phyloP scores from a whole-genome alignment of 1,140 invertebrate species.

The Hycleus phaleratus region DNA sequence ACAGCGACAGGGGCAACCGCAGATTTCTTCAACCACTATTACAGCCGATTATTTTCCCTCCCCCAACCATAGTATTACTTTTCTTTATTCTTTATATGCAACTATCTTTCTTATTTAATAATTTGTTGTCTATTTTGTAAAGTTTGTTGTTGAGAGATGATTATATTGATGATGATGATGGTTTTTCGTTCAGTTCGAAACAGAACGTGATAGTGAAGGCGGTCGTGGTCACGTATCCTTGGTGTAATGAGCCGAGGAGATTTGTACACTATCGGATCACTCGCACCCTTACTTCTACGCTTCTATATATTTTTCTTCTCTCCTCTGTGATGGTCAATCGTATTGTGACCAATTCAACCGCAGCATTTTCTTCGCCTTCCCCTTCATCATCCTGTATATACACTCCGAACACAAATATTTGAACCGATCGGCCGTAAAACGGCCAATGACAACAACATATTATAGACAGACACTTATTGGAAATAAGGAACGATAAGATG shows the following conservation, averaged over 20 bases:
- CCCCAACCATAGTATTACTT: no score
- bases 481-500: no score
- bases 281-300: conserved; percentile 14
- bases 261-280: conserved; percentile 24
- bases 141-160: not conserved
- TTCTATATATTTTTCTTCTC: no score
- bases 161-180: not conserved
- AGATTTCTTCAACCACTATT: no score
- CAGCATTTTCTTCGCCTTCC: conserved; percentile 5
- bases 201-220: not conserved
- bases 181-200: not conserved
- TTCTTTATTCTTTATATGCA: no score
- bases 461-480: no score
- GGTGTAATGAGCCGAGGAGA: conserved; percentile 17
- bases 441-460: no score
- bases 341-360: conserved; percentile 10
- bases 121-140: not conserved
- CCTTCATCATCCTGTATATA: not conserved
- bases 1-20: no score
- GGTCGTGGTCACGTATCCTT: conserved; percentile 1
- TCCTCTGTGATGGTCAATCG: conserved; percentile 1
- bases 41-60: no score
- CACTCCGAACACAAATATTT: conserved; percentile 3
- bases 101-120: not conserved
- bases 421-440: conserved; percentile 10